Conservation (phyloP, 2,113 vertebrate genomes). For the Nothoprocta pentlandii region DNA sequence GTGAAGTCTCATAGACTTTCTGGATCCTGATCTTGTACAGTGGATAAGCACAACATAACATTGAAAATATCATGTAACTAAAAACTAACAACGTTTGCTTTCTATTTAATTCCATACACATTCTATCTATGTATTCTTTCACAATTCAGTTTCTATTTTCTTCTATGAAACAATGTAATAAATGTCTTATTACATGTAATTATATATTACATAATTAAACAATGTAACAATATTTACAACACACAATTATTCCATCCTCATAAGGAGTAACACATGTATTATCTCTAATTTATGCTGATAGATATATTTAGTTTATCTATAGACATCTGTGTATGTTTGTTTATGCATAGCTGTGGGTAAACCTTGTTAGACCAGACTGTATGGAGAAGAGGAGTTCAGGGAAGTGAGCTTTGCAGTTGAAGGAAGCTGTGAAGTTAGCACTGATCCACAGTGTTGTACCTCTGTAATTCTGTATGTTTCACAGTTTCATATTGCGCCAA, state of each 20-base stretch:
- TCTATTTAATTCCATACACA: neutral
- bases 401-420: neutral
- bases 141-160: neutral
- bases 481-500: neutral
- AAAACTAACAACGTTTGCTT: too few species aligned
- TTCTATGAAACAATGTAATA: too few species aligned
- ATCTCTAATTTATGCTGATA: neutral
- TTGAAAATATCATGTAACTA: neutral
- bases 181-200: too few species aligned
- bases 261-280: neutral
- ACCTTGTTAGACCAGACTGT: neutral
- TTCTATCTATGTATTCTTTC: neutral
- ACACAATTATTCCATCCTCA: neutral
- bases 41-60: neutral
- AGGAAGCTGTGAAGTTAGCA: neutral
- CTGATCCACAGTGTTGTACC: neutral
- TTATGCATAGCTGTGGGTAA: neutral
- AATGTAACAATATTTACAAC: neutral
- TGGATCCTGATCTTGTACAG: neutral
- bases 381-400: neutral
- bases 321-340: neutral
- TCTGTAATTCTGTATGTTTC: neutral
- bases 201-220: too few species aligned
- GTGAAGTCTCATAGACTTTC: neutral
- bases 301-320: neutral